A percentile compares a stretch with the other conserved stretches of the same genome.
phyloP scores from a whole-genome alignment of 2,113 vertebrate genomes.

The zebrafish (Danio rerio) region DNA sequence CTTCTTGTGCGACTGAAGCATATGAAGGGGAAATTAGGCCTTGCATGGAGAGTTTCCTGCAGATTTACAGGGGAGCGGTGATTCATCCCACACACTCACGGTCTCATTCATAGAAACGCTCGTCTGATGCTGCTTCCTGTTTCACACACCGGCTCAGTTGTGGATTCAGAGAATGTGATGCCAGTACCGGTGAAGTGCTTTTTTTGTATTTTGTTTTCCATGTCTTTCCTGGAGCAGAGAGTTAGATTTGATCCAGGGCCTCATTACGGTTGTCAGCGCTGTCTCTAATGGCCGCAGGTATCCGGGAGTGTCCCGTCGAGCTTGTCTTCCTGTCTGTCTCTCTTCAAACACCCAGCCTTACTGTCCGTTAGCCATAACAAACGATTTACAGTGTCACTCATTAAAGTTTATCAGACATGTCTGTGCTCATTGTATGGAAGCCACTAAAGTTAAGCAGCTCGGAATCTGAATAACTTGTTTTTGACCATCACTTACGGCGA shows the following conservation, averaged over 20 bases:
- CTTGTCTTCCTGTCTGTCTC: constrained; percentile 11
- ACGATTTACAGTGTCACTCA: constrained; percentile 3
- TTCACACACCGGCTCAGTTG: constrained; percentile 27
- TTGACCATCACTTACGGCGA: neutral
- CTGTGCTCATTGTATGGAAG: neutral
- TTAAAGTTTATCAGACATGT: neutral
- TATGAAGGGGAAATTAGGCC: constrained; percentile 38
- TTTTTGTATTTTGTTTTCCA: neutral
- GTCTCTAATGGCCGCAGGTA: constrained; percentile 37
- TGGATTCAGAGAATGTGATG: constrained; percentile 27
- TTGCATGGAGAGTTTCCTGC: constrained; percentile 41
- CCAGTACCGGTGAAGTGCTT: neutral
- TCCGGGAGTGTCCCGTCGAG: constrained; percentile 19
- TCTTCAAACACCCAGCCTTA: neutral
- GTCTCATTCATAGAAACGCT: constrained; percentile 59
- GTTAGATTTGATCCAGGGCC: constrained; percentile 33
- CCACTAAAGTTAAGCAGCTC: neutral
- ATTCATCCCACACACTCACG: constrained; percentile 55
- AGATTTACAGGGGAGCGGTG: constrained; percentile 42
- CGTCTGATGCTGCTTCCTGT: constrained; percentile 50
- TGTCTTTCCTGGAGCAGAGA: neutral
- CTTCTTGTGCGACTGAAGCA: constrained; percentile 21
- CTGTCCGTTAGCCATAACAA: constrained; percentile 14
- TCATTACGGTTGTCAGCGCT: constrained; percentile 46
- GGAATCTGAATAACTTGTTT: neutral